phyloP scores from a whole-genome alignment of 2,888 invertebrate species.

The Automeris io region DNA sequence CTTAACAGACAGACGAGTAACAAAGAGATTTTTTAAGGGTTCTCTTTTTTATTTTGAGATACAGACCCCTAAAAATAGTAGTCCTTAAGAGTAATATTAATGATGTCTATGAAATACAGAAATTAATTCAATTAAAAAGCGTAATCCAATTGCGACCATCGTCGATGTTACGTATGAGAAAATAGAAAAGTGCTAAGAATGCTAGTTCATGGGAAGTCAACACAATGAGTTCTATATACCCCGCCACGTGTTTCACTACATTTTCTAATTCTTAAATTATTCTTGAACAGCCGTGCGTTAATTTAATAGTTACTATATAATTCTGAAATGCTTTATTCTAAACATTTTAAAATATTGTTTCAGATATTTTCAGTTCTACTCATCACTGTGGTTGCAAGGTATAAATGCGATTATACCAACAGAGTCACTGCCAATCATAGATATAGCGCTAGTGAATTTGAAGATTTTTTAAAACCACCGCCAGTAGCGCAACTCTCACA shows the following conservation, averaged over 20 bases:
- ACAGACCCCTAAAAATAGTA: no score
- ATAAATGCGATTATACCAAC: conserved; percentile 41
- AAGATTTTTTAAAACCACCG: conserved; percentile 61
- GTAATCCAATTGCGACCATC: conserved; percentile 6
- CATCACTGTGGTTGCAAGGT: conserved; percentile 37
- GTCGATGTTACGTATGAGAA: conserved; percentile 61
- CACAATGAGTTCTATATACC: conserved; percentile 61
- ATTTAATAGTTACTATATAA: neutral
- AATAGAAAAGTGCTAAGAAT: conserved; percentile 74
- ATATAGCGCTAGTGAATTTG: conserved; percentile 47
- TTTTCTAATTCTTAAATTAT: conserved; percentile 42
- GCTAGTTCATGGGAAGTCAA: conserved; percentile 56
- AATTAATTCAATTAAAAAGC: no score
- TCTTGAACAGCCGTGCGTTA: neutral
- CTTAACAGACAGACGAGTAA: no score
- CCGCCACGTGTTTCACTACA: conserved; percentile 59
- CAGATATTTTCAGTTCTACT: conserved; percentile 57
- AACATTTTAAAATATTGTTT: conserved; percentile 25
- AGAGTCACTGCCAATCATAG: conserved; percentile 35
- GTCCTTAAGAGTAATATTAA: no score
- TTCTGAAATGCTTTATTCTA: conserved; percentile 3
- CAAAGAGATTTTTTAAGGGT: no score
- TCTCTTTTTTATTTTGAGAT: no score
- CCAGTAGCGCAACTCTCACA: conserved; percentile 51
- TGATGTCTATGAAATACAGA: no score